Evolutionary conservation across 1,140 invertebrate species (phyloP).

Genomic region (Calephelis virginiensis): DNA sequence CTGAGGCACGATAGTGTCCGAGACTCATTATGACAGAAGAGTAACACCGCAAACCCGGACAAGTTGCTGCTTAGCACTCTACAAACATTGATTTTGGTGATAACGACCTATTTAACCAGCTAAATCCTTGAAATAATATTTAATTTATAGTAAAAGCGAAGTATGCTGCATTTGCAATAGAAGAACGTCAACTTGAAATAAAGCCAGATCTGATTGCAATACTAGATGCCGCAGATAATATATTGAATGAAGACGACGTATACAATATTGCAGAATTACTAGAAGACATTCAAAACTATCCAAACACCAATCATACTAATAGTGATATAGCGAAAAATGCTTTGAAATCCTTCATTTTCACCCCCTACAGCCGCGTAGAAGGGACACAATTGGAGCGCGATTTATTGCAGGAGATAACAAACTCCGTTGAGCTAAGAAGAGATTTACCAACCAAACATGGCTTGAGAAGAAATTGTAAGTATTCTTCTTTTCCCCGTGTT

Average conservation of each 20-base stretch:
- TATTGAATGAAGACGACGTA: conserved; percentile 18
- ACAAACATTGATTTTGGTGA: too few relatives aligned
- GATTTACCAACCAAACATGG: not conserved
- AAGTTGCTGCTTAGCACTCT: too few relatives aligned
- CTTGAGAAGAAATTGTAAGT: too few relatives aligned
- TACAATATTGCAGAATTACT: conserved; percentile 10
- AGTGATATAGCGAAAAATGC: conserved; percentile 3
- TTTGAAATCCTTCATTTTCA: conserved; percentile 16
- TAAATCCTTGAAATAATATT: too few relatives aligned
- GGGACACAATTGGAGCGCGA: conserved; percentile 21
- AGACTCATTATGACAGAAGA: too few relatives aligned
- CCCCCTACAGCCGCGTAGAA: conserved; percentile 17
- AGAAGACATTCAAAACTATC: conserved; percentile 6
- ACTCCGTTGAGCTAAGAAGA: not conserved
- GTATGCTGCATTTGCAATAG: conserved; percentile 1
- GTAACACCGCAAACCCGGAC: too few relatives aligned
- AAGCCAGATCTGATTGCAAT: conserved; percentile 23
- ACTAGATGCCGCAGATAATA: conserved; percentile 24
- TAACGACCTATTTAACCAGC: too few relatives aligned
- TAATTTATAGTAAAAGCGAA: not conserved
- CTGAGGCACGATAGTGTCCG: too few relatives aligned
- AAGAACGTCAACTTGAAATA: conserved; percentile 11
- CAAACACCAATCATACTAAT: not conserved
- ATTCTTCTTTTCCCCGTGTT: too few relatives aligned
- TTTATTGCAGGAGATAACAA: conserved; percentile 16